phyloP scores from a whole-genome alignment of 2,113 vertebrate species.

The Mastomys natalensis region DNA sequence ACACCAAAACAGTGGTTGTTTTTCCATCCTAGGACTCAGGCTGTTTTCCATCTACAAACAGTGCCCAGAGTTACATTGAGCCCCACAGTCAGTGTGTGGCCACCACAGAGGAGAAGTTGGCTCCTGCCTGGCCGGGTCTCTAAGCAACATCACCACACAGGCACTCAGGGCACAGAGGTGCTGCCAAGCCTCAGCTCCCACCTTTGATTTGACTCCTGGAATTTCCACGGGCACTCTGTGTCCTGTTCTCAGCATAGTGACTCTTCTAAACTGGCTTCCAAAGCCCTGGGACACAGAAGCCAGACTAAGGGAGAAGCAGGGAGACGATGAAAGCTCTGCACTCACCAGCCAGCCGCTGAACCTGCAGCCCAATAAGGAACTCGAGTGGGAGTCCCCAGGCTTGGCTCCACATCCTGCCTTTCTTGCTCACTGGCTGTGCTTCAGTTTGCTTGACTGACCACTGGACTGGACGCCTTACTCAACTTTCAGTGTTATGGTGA shows the following conservation, averaged over 20 bases:
- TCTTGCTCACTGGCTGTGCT: neutral
- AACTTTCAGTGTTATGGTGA: neutral
- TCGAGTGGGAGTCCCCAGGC: neutral
- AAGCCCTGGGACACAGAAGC: neutral
- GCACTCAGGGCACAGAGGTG: slow-evolving; percentile 64
- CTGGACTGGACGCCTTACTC: neutral
- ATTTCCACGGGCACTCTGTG: slow-evolving; percentile 72
- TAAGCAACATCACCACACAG: slow-evolving; percentile 79
- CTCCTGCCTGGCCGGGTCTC: slow-evolving; percentile 72
- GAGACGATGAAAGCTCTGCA: neutral
- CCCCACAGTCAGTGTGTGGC: slow-evolving; percentile 72
- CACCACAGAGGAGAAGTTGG: slow-evolving; percentile 64
- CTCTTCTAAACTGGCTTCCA: neutral
- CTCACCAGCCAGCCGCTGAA: neutral
- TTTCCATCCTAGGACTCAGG: slow-evolving; percentile 77
- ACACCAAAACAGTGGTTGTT: slow-evolving; percentile 63
- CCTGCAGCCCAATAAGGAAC: neutral
- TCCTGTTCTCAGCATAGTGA: slow-evolving; percentile 53
- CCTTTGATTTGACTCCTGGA: slow-evolving; percentile 34
- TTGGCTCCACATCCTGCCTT: neutral
- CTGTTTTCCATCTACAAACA: slow-evolving; percentile 80
- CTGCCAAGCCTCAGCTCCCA: slow-evolving; percentile 77
- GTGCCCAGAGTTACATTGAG: slow-evolving; percentile 74
- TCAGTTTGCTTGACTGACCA: neutral
- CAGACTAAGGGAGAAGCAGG: neutral